A percentile compares a stretch with the other conserved stretches of the same genome.
These are phyloP conservation scores for Oophaga pumilio DNA, from an alignment of 2,113 vertebrate species.

Conservation along the genomic window DNA sequence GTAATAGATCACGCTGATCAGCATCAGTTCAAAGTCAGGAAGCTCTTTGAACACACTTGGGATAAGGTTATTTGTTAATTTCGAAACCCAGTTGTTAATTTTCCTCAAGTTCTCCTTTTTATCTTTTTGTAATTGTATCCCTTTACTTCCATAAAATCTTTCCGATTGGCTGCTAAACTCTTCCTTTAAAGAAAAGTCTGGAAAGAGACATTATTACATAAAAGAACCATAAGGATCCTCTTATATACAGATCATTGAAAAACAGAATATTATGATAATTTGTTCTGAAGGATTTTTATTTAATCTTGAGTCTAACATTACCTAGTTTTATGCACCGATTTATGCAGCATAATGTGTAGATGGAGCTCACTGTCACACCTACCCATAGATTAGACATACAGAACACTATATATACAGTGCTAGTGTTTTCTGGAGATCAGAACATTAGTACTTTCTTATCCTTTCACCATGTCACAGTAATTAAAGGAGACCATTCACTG, in stretches of 20 bases:
- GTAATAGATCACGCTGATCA: constrained; percentile 28
- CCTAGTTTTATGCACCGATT: no score
- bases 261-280: not conserved
- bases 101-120: not conserved
- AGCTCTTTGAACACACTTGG: not conserved
- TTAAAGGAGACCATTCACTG: no score
- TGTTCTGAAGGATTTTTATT: no score
- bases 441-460: no score
- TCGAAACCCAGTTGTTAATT: constrained; percentile 34
- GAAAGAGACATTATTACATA: not conserved
- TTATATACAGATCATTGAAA: not conserved
- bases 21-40: constrained; percentile 35
- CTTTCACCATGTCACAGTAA: no score
- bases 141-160: constrained; percentile 6
- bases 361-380: no score
- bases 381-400: no score
- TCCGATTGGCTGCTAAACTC: not conserved
- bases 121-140: not conserved
- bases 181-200: constrained; percentile 11
- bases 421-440: no score
- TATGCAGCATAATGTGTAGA: no score
- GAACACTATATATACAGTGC: no score
- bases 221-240: not conserved
- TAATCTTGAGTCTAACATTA: no score
- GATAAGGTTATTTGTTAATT: not conserved